Evolutionary conservation across 2,113 vertebrate genomes (phyloP).

Genomic region (Sinocyclocheilus grahami): DNA sequence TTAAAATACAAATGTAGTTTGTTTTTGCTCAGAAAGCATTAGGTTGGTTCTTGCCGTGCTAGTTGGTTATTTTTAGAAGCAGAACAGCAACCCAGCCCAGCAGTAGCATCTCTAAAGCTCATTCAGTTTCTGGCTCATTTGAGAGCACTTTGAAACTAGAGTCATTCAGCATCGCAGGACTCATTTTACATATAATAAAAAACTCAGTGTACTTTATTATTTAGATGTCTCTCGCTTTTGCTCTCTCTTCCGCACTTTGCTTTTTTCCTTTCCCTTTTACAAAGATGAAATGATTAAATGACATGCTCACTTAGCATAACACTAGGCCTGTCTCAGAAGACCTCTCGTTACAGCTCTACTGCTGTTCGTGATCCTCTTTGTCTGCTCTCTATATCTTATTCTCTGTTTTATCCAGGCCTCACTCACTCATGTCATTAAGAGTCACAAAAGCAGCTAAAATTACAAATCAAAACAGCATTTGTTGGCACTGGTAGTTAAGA

Average conservation of each 20-base stretch:
- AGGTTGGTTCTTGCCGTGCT: neutral
- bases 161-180: constrained; percentile 28
- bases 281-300: constrained; percentile 62
- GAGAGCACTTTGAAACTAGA: constrained; percentile 17
- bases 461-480: neutral
- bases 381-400: neutral
- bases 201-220: constrained; percentile 3
- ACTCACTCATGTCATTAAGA: constrained; percentile 1
- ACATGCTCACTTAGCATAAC: constrained; percentile 63
- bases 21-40: neutral
- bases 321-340: constrained; percentile 53
- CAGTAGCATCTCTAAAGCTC: constrained; percentile 29
- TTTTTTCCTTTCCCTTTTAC: neutral
- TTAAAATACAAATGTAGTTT: neutral
- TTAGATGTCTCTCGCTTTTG: neutral
- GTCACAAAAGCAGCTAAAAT: neutral
- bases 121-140: constrained; percentile 36
- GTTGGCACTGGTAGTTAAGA: neutral
- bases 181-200: neutral
- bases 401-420: neutral
- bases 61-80: constrained; percentile 17
- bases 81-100: neutral
- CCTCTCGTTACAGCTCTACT: neutral
- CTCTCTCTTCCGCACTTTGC: neutral
- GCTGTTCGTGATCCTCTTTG: neutral